Evolutionary conservation across 2,113 vertebrate species (phyloP).

Genomic region (Hiodon alosoides): DNA sequence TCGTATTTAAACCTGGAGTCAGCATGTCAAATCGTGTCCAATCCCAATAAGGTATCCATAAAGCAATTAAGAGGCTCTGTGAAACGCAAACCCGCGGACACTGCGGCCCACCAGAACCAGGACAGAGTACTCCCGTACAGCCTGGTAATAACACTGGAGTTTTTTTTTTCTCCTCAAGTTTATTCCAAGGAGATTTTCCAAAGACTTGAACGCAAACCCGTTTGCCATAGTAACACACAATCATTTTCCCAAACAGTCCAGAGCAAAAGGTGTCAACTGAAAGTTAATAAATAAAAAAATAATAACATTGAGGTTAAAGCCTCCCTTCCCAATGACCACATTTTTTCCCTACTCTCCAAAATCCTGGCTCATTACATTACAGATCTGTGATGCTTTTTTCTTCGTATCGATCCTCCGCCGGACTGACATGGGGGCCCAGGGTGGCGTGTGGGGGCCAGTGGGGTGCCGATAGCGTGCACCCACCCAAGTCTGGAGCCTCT

Average conservation of each 20-base stretch:
- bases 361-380: not conserved
- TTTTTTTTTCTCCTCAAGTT: not conserved
- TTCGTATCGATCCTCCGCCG: not conserved
- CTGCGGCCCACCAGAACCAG: too few species aligned
- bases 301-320: not conserved
- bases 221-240: constrained; percentile 6
- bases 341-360: not conserved
- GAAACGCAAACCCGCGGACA: too few species aligned
- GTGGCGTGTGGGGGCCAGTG: not conserved
- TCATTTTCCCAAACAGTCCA: constrained; percentile 6
- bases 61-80: too few species aligned
- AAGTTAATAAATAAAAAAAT: constrained; percentile 3
- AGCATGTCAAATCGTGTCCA: too few species aligned
- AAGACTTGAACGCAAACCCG: not conserved
- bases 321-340: constrained; percentile 8
- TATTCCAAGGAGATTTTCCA: constrained; percentile 3
- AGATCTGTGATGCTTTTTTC: not conserved
- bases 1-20: too few species aligned
- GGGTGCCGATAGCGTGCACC: too few species aligned
- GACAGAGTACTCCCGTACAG: too few species aligned
- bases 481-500: too few species aligned
- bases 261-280: constrained; percentile 13
- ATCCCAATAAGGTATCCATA: too few species aligned
- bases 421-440: not conserved
- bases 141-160: not conserved